Conservation (phyloP, 2,113 vertebrate genomes). For the Hassar affinis region DNA sequence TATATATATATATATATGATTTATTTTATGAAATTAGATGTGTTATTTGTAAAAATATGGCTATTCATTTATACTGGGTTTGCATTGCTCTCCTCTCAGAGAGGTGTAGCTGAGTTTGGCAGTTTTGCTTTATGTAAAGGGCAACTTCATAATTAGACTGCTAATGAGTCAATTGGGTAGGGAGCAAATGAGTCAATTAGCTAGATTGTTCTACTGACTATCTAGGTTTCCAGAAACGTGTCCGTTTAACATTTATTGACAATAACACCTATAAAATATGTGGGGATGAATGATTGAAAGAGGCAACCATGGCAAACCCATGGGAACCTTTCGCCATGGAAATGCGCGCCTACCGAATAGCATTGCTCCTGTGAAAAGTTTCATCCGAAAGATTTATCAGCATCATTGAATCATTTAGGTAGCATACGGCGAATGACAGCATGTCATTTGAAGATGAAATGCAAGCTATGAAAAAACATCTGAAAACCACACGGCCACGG, state of each 20-base stretch:
- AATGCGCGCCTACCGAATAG: no score
- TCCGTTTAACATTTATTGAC: background rate
- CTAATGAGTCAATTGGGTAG: slow-evolving; percentile 1
- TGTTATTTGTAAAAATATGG: background rate
- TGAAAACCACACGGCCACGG: no score
- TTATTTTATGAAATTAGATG: background rate
- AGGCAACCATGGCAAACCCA: background rate
- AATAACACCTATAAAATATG: background rate
- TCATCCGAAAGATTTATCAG: background rate
- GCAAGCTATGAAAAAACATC: no score
- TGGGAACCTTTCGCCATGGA: background rate
- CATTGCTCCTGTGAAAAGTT: no score
- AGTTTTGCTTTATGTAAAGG: background rate
- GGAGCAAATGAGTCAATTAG: slow-evolving; percentile 15
- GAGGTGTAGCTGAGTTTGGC: background rate
- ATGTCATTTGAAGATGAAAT: no score
- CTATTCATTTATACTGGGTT: background rate
- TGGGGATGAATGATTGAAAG: background rate
- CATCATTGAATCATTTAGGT: no score
- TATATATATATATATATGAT: no score
- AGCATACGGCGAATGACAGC: no score
- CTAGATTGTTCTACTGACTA: background rate
- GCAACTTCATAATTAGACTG: slow-evolving; percentile 17
- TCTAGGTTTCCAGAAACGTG: background rate
- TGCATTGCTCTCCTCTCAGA: background rate